These are phyloP conservation scores for Tethea ocularis DNA, from an alignment of 2,888 invertebrate genomes.

Conservation along the genomic window DNA sequence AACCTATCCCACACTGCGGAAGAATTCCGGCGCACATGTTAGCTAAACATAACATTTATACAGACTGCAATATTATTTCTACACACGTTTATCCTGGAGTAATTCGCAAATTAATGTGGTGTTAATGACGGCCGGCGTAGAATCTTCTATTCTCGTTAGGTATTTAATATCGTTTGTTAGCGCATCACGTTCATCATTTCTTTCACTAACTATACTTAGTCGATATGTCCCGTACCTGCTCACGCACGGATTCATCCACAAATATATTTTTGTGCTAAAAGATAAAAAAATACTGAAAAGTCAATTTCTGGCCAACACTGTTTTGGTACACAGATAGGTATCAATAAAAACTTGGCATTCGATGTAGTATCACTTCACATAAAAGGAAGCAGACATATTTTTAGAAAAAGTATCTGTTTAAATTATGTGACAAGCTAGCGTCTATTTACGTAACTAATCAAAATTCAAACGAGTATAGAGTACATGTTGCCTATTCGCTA, in stretches of 20 bases:
- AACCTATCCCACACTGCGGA: background rate
- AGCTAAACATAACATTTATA: background rate
- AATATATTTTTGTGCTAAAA: too few species aligned
- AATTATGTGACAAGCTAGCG: too few species aligned
- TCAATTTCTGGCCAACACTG: background rate
- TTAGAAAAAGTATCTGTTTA: too few species aligned
- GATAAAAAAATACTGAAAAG: background rate
- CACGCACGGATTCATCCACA: too few species aligned
- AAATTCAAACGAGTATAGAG: background rate
- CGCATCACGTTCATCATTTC: background rate
- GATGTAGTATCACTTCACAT: background rate
- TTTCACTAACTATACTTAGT: background rate
- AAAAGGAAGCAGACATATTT: background rate
- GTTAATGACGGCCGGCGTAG: background rate
- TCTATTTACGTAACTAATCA: background rate
- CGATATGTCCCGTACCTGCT: too few species aligned
- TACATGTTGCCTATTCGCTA: background rate
- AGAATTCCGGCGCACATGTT: background rate
- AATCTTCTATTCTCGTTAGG: background rate
- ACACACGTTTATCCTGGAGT: background rate
- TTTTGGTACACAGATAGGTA: background rate
- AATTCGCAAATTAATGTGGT: background rate
- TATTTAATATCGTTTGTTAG: background rate
- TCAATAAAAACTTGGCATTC: conserved; percentile 1
- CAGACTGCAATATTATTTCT: background rate